Evolutionary conservation across 2,113 vertebrate species (phyloP), one percentile per base, ranked within the genome.

Genomic region (Corythoichthys intestinalis): DNA sequence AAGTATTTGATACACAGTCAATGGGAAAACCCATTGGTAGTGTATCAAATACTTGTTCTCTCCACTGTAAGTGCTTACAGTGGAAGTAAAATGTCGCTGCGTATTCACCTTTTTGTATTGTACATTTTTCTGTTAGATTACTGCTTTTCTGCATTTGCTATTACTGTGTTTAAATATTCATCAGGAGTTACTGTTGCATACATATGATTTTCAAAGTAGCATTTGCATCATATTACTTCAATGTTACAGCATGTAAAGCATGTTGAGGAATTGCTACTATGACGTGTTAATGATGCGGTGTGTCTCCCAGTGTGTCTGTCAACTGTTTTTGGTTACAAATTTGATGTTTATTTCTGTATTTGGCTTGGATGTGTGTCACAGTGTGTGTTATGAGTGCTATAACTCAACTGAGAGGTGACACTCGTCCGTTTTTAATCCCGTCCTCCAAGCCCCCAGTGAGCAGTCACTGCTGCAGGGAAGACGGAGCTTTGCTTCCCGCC

Each of bases 361-460:
- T 48, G 47, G 80, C 75, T 67, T 71, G 66, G 73, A 71, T 75
- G 62, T 81, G 76, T 76, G 78, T 84, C 77, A 88, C 79, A 80
- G 75, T 85, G 71, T 85, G 82, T 82, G 80, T 91, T 90, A 92
- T 92, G 91, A 92, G 90, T 77, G 88, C 86, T 84, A 92, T 92
- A 91, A 92, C 88, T 92, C 91, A 92, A 80, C 69, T 20, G 77
- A 79, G 78, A 85, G 69, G 70, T 90, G 89, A 90, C 88, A 85
- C 82, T 77, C 83, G 78, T 86, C 85, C 82, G 83, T 89, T 88
- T 88, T 88, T 92, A 90, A 90, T 92, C 84, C 86, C 80, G 78
- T 90, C 89, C 71, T 86, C 85, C 72, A 86, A 88, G 74, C 86
- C 90, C 91, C 91, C 78, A 80, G 86, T 89, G 90, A 85, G 89